A percentile compares a stretch with the other conserved stretches of the same genome.
These are phyloP conservation scores for Aplysina aerophoba DNA, from an alignment of 37 sponge, comb jelly and placozoan species.

Conservation along the genomic window DNA sequence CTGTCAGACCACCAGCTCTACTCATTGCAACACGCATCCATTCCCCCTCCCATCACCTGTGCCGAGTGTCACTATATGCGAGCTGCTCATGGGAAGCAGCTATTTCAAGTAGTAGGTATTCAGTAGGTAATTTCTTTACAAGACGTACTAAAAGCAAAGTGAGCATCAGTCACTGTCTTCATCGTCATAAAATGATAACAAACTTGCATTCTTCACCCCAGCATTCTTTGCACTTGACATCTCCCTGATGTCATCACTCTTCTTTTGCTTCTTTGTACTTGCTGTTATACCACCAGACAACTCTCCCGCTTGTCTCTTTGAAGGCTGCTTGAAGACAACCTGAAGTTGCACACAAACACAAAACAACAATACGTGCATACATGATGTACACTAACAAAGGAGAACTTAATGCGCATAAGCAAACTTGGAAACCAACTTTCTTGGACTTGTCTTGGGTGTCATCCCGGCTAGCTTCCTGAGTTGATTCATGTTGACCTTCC, in stretches of 20 bases:
- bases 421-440: no score
- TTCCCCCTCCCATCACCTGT: no score
- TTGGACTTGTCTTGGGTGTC: no score
- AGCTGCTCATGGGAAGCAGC: no score
- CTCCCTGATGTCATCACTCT: neutral
- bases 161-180: neutral
- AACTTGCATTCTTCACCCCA: slow-evolving; percentile 49
- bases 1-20: no score
- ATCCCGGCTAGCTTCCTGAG: neutral
- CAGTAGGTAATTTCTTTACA: no score
- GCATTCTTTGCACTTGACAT: slow-evolving; percentile 11
- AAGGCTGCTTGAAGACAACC: slow-evolving; percentile 51
- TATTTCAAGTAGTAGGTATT: no score
- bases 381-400: neutral
- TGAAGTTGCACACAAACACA: neutral
- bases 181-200: slow-evolving; percentile 67
- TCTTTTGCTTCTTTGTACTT: slow-evolving; percentile 14
- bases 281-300: slow-evolving; percentile 43
- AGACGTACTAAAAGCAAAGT: no score
- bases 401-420: no score
- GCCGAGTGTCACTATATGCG: no score
- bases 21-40: no score
- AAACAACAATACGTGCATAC: neutral
- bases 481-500: neutral
- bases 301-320: slow-evolving; percentile 42